Evolutionary conservation across 1,140 invertebrate genomes (phyloP).

Genomic region (Atta cephalotes): DNA sequence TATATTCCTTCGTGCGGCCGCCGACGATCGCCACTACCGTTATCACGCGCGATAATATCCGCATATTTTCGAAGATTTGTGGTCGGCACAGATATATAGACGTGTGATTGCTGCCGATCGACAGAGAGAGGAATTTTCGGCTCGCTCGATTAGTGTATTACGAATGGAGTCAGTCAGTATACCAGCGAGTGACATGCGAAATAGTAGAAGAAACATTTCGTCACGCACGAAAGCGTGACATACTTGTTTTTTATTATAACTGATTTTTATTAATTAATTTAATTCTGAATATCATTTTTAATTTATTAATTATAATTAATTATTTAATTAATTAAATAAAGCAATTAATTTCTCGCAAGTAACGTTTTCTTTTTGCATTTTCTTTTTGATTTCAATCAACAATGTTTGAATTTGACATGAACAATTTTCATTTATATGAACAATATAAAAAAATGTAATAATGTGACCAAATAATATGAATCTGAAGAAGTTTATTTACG

Average conservation of each 20-base stretch:
- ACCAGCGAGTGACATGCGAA: not conserved
- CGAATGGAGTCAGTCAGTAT: not conserved
- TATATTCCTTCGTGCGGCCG: not conserved
- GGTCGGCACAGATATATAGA: not conserved
- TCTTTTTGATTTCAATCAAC: not conserved
- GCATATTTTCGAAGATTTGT: slow-evolving; percentile 60
- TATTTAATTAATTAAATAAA: not conserved
- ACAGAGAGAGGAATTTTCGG: slow-evolving; percentile 28
- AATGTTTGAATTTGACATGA: not conserved
- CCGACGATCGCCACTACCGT: slow-evolving; percentile 37
- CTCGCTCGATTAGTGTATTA: not conserved
- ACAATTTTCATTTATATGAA: too few species aligned
- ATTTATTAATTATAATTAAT: too few species aligned
- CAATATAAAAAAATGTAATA: not conserved
- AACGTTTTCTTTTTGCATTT: not conserved
- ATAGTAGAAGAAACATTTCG: not conserved
- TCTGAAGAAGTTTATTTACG: not conserved
- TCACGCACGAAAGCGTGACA: not conserved
- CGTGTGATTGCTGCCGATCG: slow-evolving; percentile 9
- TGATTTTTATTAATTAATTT: not conserved
- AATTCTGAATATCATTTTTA: too few species aligned
- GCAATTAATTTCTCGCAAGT: not conserved
- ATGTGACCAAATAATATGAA: not conserved
- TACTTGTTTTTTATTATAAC: not conserved
- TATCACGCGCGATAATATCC: slow-evolving; percentile 49